Conservation (phyloP, 2,888 invertebrate genomes). For the Parascotia fuliginaria region DNA sequence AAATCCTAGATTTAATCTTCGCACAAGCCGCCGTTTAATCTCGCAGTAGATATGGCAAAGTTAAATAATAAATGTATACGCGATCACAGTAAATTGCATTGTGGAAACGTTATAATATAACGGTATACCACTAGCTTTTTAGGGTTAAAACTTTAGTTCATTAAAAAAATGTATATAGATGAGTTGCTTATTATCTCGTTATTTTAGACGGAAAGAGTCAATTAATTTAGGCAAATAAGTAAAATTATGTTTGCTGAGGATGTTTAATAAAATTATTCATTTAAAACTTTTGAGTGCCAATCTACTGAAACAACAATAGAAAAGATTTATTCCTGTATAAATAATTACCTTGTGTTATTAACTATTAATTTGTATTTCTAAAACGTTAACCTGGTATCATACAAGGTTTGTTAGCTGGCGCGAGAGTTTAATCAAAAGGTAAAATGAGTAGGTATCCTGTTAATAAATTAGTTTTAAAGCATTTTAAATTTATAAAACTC, state of each 20-base stretch:
- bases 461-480: no score
- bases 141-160: slow-evolving; percentile 26
- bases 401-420: no score
- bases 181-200: slow-evolving; percentile 3
- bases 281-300: slow-evolving; percentile 20
- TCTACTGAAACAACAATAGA: no score
- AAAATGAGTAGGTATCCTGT: no score
- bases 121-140: slow-evolving; percentile 26
- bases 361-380: no score
- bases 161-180: slow-evolving; percentile 13
- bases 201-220: slow-evolving; percentile 13
- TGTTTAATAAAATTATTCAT: slow-evolving; percentile 33
- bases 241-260: slow-evolving; percentile 32
- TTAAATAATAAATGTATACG: slow-evolving; percentile 81
- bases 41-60: slow-evolving; percentile 77
- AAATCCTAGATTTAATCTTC: slow-evolving; percentile 83
- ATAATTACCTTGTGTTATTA: no score
- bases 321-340: no score
- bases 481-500: no score
- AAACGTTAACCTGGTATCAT: no score
- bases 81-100: slow-evolving; percentile 76
- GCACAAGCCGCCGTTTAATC: slow-evolving; percentile 81
- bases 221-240: slow-evolving; percentile 19
- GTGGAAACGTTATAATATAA: slow-evolving; percentile 40
- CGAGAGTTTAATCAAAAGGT: no score